Percentiles rank a stretch among this genome's conserved stretches.
Evolutionary conservation across 2,113 vertebrate species (phyloP).

Genomic region (Proteles cristata): DNA sequence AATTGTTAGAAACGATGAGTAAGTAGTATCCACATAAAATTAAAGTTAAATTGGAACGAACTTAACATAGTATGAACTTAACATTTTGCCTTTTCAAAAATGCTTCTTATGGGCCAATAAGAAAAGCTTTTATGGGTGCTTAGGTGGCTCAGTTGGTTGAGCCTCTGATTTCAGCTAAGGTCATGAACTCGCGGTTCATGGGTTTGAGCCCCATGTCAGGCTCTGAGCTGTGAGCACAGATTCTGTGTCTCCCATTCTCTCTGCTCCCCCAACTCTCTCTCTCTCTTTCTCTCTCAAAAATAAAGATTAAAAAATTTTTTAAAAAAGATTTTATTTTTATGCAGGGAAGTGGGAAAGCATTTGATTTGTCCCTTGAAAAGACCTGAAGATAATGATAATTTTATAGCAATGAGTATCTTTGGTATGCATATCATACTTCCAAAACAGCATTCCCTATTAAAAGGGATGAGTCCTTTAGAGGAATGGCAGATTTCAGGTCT

Average conservation of each 20-base stretch:
- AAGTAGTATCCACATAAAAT: not conserved
- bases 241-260: no score
- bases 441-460: not conserved
- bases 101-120: slow-evolving; percentile 1
- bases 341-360: not conserved
- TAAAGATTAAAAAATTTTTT: no score
- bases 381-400: not conserved
- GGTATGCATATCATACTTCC: not conserved
- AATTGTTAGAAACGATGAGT: not conserved
- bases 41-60: slow-evolving; percentile 3
- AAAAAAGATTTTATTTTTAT: not conserved
- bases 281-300: no score
- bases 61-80: not conserved
- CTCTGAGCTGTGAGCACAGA: no score
- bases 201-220: no score
- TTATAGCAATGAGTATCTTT: not conserved
- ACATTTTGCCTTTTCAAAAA: slow-evolving; percentile 19
- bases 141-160: no score
- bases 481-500: not conserved
- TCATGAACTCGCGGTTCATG: no score
- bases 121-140: not conserved
- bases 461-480: not conserved
- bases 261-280: no score
- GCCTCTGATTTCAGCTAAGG: no score
- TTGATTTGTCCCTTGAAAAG: slow-evolving; percentile 22